Evolutionary conservation across 1,140 invertebrate species (phyloP), one percentile per base, ranked within the genome.

Genomic region (Drosophila guanche): DNA sequence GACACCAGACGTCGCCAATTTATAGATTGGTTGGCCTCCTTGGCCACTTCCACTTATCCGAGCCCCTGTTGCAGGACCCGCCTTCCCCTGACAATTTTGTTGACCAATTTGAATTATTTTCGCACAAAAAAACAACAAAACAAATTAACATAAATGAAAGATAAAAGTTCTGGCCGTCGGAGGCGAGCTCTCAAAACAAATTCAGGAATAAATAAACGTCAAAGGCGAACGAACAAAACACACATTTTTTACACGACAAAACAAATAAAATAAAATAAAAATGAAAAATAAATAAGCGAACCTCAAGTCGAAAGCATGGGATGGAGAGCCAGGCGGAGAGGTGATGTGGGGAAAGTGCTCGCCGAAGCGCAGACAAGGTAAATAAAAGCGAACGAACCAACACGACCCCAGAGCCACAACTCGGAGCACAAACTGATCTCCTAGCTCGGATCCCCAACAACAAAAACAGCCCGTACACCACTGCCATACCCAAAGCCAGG

Each of bases 281-380:
- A 66, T 58, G 63, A 50, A 46, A 58, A 53, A 52, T 23, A 42
- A 42, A 70, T 50, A 56, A 52, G 55, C 22, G n/a, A 27, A 37
- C 7, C 29, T 33, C 29, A 7, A 8, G 7, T 3, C 8, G 8
- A 10, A 33, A 33, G 10, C 33, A 37, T 12, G 33, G 33, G 10
- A 37, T 12, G 3, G 7, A 4, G 10, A 12, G 33, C 1, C 10
- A 1, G 3, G 4, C 12, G 43, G 27, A 23, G 40, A 8, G 12
- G 42, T 29, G n/a, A 29, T 27, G 5, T 10, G 51, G 12, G 48
- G 46, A 10, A 40, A 27, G 37, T 47, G 42, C 67, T 73, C 61
- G 59, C 37, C 75, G 63, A 76, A 77, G 55, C 46, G 33, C 81
- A 78, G 78, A 86, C 78, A 86, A 86, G 83, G 83, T 86, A 86